Base-by-base conservation (phyloP, 2,113 vertebrate genomes). In the Crotophaga sulcirostris region DNA sequence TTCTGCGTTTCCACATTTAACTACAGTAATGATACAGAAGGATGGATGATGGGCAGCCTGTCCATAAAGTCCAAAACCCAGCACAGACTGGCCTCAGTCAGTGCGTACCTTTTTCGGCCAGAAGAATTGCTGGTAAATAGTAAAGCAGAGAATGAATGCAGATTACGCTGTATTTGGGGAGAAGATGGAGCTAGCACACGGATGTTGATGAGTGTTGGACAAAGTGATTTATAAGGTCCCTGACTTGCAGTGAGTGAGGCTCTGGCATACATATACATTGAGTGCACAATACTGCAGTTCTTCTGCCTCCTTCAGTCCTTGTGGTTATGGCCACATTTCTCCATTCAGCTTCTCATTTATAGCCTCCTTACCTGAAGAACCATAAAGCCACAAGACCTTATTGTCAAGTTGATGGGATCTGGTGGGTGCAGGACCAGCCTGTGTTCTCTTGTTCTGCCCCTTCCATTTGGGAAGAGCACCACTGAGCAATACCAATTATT, bases 71-170 rank as follows among this genome's bases (percentile, higher is more conserved):
- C 58, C 55, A 17, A 31, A 68, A 23, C 25, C 16, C 8, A 64
- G 33, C 29, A 55, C 3, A 6, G 33, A 51, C 33, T 51, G 34
- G 44, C 12, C 31, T 12, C 31, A 49, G 1, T 3, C 3, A 0
- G 23, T 84, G 45, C 45, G 69, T 55, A 56, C 20, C 29, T 66
- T 70, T 90, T 80, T 84, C 40, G 81, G 40, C 28, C 2, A 4
- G 51, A 81, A 89, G 42, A 82, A 11, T 9, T 62, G 33, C 34
- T 82, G 60, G 26, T 56, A 84, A 52, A 73, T n/a, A 31, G 49
- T 59, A 42, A 73, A 60, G 16, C 16, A 62, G 28, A 67, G 60
- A 72, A 58, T 26, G 26, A 77, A 54, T 56, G 31, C 49, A 89
- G 81, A 51, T 7, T 68, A 21, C 2, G 4, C 31, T 60, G 7